These are phyloP conservation scores for Zaprionus inermis DNA, from an alignment of 1,140 invertebrate genomes.

Conservation along the genomic window DNA sequence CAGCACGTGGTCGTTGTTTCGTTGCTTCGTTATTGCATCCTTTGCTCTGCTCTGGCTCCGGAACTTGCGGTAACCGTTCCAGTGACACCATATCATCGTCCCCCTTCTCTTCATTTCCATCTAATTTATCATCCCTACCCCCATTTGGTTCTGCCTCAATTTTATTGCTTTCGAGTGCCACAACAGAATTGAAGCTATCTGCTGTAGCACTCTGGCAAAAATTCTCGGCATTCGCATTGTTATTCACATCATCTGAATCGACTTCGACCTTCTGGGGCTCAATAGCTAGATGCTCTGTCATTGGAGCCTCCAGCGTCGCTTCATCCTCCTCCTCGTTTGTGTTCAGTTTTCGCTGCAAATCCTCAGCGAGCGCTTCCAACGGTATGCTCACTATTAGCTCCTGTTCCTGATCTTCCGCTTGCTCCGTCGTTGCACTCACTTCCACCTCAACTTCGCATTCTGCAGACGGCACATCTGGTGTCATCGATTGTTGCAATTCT, in stretches of 20 bases:
- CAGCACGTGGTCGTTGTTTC: conserved; percentile 18
- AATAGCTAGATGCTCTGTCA: neutral
- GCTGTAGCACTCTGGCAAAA: conserved; percentile 79
- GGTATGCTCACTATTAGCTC: conserved; percentile 70
- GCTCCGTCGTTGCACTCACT: neutral
- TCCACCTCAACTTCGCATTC: conserved; percentile 6
- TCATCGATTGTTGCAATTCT: neutral
- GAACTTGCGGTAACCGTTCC: conserved; percentile 5
- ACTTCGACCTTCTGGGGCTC: conserved; percentile 18
- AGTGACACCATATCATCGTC: conserved; percentile 24
- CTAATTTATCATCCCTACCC: neutral
- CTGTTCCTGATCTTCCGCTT: conserved; percentile 5
- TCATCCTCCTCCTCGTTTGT: conserved; percentile 1
- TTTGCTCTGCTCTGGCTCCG: neutral
- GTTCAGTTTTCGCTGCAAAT: conserved; percentile 56
- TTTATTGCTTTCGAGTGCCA: conserved; percentile 59
- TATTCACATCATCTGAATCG: conserved; percentile 60
- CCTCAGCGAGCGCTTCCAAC: conserved; percentile 50
- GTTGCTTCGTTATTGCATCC: neutral
- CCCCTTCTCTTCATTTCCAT: conserved; percentile 8
- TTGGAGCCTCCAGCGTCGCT: no score
- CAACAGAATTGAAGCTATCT: conserved; percentile 80
- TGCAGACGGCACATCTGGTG: conserved; percentile 13
- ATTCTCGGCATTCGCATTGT: conserved; percentile 71
- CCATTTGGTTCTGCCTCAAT: conserved; percentile 63